Evolutionary conservation across 2,888 invertebrate species (phyloP).

Genomic region (Chrysolina oricalcia): DNA sequence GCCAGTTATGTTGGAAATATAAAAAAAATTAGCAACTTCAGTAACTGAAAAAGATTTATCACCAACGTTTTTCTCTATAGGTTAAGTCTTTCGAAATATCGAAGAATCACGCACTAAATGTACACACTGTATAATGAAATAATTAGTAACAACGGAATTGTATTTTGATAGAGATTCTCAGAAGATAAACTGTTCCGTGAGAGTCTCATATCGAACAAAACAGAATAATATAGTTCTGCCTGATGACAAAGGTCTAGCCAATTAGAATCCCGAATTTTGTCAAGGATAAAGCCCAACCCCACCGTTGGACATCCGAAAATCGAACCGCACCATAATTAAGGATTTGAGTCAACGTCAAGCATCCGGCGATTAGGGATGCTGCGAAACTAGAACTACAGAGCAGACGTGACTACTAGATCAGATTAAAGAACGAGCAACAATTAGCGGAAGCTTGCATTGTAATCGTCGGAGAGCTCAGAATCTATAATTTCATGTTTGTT

Average conservation of each 20-base stretch:
- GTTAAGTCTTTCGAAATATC: too few relatives aligned
- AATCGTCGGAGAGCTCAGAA: constrained; percentile 64
- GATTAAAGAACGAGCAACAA: constrained; percentile 69
- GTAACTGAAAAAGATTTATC: too few relatives aligned
- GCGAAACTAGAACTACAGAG: constrained; percentile 57
- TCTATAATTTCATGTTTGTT: constrained; percentile 67
- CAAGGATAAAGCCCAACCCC: not conserved
- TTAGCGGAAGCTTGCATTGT: constrained; percentile 66
- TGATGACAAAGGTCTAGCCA: not conserved
- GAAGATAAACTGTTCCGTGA: not conserved
- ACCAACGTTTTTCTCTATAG: too few relatives aligned
- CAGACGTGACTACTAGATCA: constrained; percentile 49
- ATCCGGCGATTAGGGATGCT: constrained; percentile 37
- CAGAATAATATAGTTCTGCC: not conserved
- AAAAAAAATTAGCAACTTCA: too few relatives aligned
- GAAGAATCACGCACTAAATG: too few relatives aligned
- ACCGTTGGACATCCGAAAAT: not conserved
- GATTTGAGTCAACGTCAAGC: constrained; percentile 30
- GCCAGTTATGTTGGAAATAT: too few relatives aligned
- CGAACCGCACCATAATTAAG: constrained; percentile 28
- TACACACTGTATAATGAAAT: too few relatives aligned
- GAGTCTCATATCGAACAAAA: not conserved
- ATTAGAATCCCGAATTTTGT: not conserved
- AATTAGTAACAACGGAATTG: too few relatives aligned
- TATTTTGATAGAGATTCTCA: too few relatives aligned